These are phyloP conservation scores for Drosophila subobscura DNA, from an alignment of 1,140 invertebrate genomes.

Conservation along the genomic window DNA sequence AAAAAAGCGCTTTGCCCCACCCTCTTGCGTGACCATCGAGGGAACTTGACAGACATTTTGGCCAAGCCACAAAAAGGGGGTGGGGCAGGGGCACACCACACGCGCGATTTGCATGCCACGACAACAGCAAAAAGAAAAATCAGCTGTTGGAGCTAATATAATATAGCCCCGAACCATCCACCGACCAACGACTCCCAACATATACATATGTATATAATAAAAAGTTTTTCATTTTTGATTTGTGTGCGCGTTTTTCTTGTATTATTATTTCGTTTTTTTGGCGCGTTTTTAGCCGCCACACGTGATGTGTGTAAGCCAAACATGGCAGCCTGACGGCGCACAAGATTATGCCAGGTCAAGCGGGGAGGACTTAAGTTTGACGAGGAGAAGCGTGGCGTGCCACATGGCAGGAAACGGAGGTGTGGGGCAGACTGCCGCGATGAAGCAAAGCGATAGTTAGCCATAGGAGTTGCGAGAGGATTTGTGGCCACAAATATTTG, in stretches of 20 bases:
- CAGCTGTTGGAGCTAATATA: slow-evolving; percentile 53
- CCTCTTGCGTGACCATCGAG: no score
- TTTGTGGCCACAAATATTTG: no score
- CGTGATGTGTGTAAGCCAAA: slow-evolving; percentile 68
- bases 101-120: slow-evolving; percentile 60
- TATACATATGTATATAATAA: no score
- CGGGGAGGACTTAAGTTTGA: slow-evolving; percentile 31
- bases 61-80: slow-evolving; percentile 11
- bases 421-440: background rate
- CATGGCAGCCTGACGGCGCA: slow-evolving; percentile 56
- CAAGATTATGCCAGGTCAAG: slow-evolving; percentile 30
- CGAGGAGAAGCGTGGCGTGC: slow-evolving; percentile 10
- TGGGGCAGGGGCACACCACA: background rate
- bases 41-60: no score
- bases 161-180: no score
- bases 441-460: slow-evolving; percentile 2
- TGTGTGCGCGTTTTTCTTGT: slow-evolving; percentile 8
- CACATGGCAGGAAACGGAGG: slow-evolving; percentile 1
- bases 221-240: slow-evolving; percentile 11
- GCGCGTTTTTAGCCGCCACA: slow-evolving; percentile 12
- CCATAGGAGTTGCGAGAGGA: background rate
- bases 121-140: slow-evolving; percentile 31
- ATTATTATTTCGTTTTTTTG: background rate
- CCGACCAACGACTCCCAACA: no score
- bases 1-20: background rate